phyloP scores from a whole-genome alignment of 2,797 vertebrate genomes.

The Alfaro cultratus region DNA sequence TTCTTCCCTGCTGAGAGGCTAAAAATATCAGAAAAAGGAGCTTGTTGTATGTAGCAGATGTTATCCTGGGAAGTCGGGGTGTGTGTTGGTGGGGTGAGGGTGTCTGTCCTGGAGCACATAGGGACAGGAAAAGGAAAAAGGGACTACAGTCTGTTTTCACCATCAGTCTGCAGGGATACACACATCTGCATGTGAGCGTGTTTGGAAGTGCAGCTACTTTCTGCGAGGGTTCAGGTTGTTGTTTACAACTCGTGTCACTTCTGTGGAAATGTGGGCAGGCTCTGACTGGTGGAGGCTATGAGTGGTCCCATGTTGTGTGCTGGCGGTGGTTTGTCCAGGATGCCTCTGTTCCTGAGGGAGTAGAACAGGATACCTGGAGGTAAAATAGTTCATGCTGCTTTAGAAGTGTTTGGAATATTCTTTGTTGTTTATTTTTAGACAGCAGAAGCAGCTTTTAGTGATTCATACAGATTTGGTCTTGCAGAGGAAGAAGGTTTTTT shows the following conservation, averaged over 20 bases:
- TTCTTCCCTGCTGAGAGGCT: constrained; percentile 62
- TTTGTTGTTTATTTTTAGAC: not conserved
- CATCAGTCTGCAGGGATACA: constrained; percentile 43
- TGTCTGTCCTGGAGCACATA: constrained; percentile 28
- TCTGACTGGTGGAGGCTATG: constrained; percentile 13
- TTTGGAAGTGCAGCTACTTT: constrained; percentile 13
- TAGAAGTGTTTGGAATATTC: not conserved
- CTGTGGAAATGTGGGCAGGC: constrained; percentile 31
- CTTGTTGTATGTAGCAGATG: constrained; percentile 73
- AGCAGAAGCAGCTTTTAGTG: constrained; percentile 19
- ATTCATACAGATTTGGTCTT: constrained; percentile 30
- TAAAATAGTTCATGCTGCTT: not conserved
- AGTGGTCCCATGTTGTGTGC: constrained; percentile 11
- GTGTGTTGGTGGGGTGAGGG: constrained; percentile 35
- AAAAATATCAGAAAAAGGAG: constrained; percentile 77
- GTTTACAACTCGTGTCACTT: constrained; percentile 31
- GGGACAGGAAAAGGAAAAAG: constrained; percentile 44
- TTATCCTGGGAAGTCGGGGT: constrained; percentile 34
- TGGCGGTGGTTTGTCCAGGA: constrained; percentile 13
- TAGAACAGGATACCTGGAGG: not conserved
- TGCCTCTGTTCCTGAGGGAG: not conserved
- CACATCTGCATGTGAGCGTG: constrained; percentile 44
- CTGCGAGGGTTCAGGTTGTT: constrained; percentile 41
- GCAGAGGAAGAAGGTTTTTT: constrained; percentile 49
- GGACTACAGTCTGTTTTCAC: constrained; percentile 46